Percentiles rank a stretch among this genome's conserved stretches.
Conservation (phyloP, 2,888 invertebrate genomes). For the Toxonevra muliebris region DNA sequence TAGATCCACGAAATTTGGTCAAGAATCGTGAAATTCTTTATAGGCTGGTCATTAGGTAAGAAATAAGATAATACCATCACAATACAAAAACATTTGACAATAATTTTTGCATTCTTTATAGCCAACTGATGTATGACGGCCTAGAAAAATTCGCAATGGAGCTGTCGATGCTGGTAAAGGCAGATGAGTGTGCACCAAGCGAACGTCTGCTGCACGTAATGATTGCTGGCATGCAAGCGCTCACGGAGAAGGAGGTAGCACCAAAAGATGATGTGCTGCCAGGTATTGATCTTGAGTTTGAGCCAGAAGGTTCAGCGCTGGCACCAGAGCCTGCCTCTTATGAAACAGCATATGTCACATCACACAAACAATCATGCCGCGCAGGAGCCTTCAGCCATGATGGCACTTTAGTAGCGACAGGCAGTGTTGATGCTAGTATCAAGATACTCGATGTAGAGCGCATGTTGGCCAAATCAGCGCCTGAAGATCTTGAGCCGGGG, state of each 20-base stretch:
- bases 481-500: constrained; percentile 83
- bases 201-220: constrained; percentile 89
- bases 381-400: constrained; percentile 96
- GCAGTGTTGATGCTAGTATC: constrained; percentile 97
- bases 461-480: constrained; percentile 98
- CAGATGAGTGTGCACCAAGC: constrained; percentile 95
- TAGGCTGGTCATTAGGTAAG: constrained; percentile 89
- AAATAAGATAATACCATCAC: constrained; percentile 17
- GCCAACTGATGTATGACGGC: constrained; percentile 98
- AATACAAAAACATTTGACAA: background rate
- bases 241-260: constrained; percentile 72
- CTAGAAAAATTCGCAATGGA: constrained; percentile 91
- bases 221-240: constrained; percentile 84
- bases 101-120: constrained; percentile 62
- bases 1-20: constrained; percentile 80
- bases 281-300: constrained; percentile 87
- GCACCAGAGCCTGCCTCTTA: constrained; percentile 98
- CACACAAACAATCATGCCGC: constrained; percentile 95
- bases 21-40: constrained; percentile 91
- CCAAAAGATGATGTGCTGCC: constrained; percentile 63
- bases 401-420: constrained; percentile 96
- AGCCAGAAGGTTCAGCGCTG: constrained; percentile 91
- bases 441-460: constrained; percentile 99
- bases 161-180: constrained; percentile 83
- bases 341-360: constrained; percentile 98